Evolutionary conservation across 2,797 vertebrate species (phyloP).

Genomic region (Atherinosoma microstoma): DNA sequence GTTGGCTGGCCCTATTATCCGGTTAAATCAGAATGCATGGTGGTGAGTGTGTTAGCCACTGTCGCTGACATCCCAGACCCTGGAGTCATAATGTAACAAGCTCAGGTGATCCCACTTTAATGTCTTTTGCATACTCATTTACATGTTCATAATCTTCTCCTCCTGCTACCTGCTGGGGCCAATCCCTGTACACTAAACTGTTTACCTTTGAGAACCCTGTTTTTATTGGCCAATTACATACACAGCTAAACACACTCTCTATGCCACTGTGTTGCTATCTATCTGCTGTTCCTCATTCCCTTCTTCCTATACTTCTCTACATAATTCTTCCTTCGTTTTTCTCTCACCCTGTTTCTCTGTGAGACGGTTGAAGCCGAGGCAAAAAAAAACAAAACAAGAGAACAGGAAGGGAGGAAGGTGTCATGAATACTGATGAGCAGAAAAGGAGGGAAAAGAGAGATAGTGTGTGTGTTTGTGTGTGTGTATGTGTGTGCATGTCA

Average conservation of each 20-base stretch:
- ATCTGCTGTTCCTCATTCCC: slow-evolving; percentile 23
- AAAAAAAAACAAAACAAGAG: slow-evolving; percentile 74
- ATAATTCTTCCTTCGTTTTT: slow-evolving; percentile 52
- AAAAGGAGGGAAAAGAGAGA: slow-evolving; percentile 67
- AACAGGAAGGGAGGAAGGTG: slow-evolving; percentile 82
- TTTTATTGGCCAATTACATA: slow-evolving; percentile 84
- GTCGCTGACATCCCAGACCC: slow-evolving; percentile 68
- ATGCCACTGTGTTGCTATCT: slow-evolving; percentile 55
- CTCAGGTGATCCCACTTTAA: slow-evolving; percentile 79
- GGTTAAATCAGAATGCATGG: slow-evolving; percentile 69
- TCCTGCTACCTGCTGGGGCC: slow-evolving; percentile 73
- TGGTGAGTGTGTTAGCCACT: slow-evolving; percentile 65
- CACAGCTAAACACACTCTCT: slow-evolving; percentile 69
- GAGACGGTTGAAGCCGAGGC: slow-evolving; percentile 74
- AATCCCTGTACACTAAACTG: slow-evolving; percentile 77
- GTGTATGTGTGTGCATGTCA: slow-evolving; percentile 62
- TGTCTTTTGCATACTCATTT: slow-evolving; percentile 75
- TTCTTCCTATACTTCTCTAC: slow-evolving; percentile 44
- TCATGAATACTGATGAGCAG: slow-evolving; percentile 82
- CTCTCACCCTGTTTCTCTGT: slow-evolving; percentile 73
- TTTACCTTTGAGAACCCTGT: slow-evolving; percentile 78
- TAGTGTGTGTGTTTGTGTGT: slow-evolving; percentile 35
- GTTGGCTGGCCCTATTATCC: slow-evolving; percentile 64
- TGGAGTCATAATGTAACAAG: slow-evolving; percentile 78
- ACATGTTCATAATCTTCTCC: slow-evolving; percentile 77